Conservation (phyloP, 2,888 invertebrate species). For the Muschampia plurimacula region DNA sequence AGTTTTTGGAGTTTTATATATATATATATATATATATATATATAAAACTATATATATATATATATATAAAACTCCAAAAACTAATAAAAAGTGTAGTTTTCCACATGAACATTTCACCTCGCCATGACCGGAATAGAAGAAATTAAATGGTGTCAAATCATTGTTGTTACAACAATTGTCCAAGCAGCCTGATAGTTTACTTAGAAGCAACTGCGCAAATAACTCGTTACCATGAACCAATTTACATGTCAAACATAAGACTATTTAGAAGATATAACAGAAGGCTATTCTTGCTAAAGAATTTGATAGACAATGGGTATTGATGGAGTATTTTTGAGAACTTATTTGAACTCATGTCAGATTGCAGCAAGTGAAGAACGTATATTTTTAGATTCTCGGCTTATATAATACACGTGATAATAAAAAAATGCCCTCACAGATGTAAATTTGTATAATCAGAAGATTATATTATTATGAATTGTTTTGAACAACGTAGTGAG, state of each 20-base stretch:
- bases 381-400: too few species aligned
- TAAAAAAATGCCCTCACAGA: too few species aligned
- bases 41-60: too few species aligned
- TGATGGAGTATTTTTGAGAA: constrained; percentile 29
- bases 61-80: too few species aligned
- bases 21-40: too few species aligned
- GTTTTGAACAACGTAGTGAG: too few species aligned
- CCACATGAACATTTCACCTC: constrained; percentile 24
- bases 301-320: constrained; percentile 30
- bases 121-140: constrained; percentile 63
- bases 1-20: too few species aligned
- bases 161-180: constrained; percentile 63
- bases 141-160: constrained; percentile 69
- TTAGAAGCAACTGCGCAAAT: constrained; percentile 69
- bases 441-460: too few species aligned
- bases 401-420: too few species aligned
- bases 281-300: constrained; percentile 43
- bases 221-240: constrained; percentile 71
- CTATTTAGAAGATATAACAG: constrained; percentile 57
- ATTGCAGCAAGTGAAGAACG: background rate
- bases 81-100: background rate
- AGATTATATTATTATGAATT: too few species aligned
- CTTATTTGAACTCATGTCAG: background rate
- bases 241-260: constrained; percentile 66
- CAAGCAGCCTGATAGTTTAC: constrained; percentile 51